Percentiles rank a stretch among this genome's conserved stretches.
These are phyloP conservation scores for Sciurus vulgaris DNA, from an alignment of 2,797 vertebrate species.

Conservation along the genomic window DNA sequence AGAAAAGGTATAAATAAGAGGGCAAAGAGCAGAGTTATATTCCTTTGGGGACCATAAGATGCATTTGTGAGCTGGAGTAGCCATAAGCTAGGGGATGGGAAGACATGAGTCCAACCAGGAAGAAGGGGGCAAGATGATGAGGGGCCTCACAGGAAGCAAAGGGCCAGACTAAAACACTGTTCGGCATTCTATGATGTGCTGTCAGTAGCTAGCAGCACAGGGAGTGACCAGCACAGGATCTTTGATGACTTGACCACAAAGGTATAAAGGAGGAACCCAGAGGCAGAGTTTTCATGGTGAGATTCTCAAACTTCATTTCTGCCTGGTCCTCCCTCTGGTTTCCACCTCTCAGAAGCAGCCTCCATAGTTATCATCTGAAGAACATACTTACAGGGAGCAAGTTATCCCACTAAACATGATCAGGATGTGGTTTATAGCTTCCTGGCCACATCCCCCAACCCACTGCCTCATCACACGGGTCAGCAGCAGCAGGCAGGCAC, in stretches of 20 bases:
- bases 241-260: neutral
- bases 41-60: neutral
- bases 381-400: neutral
- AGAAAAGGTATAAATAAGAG: neutral
- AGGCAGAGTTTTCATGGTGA: neutral
- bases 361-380: neutral
- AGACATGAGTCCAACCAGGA: neutral
- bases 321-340: neutral
- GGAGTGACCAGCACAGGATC: neutral
- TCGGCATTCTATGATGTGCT: fast-evolving
- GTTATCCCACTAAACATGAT: constrained; percentile 28
- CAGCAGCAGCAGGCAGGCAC: neutral
- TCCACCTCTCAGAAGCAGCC: constrained; percentile 31
- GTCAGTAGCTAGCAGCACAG: neutral
- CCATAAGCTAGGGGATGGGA: neutral
- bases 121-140: neutral
- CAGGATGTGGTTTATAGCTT: constrained; percentile 60
- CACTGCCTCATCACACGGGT: neutral
- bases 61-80: neutral
- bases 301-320: neutral
- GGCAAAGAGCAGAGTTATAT: neutral
- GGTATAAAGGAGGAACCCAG: neutral
- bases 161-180: neutral
- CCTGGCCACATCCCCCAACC: constrained; percentile 45
- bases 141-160: neutral